Evolutionary conservation across 2,113 vertebrate genomes (phyloP).

Genomic region (Heteronetta atricapilla): DNA sequence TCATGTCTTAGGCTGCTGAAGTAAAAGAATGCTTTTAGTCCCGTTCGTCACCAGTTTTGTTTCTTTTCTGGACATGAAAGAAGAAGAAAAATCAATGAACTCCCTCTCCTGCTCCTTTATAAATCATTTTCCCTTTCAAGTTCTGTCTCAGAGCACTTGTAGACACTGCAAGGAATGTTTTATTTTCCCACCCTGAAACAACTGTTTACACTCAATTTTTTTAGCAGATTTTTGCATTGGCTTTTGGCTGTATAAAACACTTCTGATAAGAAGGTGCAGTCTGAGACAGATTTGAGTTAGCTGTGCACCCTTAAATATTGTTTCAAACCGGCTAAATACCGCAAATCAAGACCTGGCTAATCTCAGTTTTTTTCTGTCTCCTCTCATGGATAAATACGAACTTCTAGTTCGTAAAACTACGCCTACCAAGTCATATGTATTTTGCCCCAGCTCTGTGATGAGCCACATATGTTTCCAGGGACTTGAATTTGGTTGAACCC

Average conservation of each 20-base stretch:
- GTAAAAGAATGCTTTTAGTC: background rate
- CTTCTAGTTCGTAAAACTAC: background rate
- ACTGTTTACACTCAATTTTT: background rate
- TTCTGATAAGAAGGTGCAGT: background rate
- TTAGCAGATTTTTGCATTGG: background rate
- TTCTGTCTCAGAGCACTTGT: conserved; percentile 4
- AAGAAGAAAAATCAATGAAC: conserved; percentile 18
- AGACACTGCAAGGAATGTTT: background rate
- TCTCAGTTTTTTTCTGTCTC: background rate
- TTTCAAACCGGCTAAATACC: background rate
- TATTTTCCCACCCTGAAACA: background rate
- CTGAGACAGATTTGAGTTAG: background rate
- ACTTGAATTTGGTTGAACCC: background rate
- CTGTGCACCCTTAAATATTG: background rate
- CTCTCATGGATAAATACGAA: background rate
- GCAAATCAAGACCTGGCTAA: background rate
- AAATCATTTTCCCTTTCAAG: conserved; percentile 36
- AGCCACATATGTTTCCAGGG: background rate
- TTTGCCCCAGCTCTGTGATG: background rate
- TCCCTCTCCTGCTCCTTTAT: background rate
- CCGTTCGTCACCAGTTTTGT: background rate
- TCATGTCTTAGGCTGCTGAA: background rate
- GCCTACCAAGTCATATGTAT: background rate
- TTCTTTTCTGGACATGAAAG: conserved; percentile 11
- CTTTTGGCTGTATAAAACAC: background rate